Evolutionary conservation across 2,888 invertebrate species (phyloP), one percentile per base, ranked within the genome.

Genomic region (Lasioglossum lativentre): DNA sequence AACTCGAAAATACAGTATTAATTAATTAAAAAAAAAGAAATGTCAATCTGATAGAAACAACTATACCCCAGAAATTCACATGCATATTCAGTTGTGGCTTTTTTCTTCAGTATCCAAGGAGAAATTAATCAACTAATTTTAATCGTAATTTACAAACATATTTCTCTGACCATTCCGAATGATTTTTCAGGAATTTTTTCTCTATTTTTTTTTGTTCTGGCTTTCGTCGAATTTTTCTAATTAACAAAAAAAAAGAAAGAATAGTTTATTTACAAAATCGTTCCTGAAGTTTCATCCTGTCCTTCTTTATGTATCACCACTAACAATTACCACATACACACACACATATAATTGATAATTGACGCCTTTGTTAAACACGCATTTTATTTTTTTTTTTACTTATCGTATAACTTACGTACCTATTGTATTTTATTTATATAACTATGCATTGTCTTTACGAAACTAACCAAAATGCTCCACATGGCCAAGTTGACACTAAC

Each of bases 401-500:
- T 70, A 70, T 70, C 38, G 70, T 70, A 70, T 70, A 70, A 70
- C 70, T 68, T 70, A 40, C 38, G 70, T 94, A 94, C 94, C 92
- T 93, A 94, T 94, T 92, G 93, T 87, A 90, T 42, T 88, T 88
- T 80, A 91, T 84, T 63, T 88, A 93, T 94, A 94, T 94, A 92
- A 90, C 76, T 83, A 89, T 91, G 91, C 92, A 93, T 90, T 91
- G 92, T 91, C 85, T 92, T 92, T 93, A 93, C 91, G 68, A 87
- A 90, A 95, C 94, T 95, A 95, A 95, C 95, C 92, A 93, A 91
- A 92, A 94, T 94, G 94, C 94, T 95, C 94, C 94, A 95, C 95
- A 95, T 92, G 94, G 95, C 94, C 95, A 95, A 94, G 95, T 95
- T 95, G 95, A 94, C 94, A 94, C 95, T 95, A 95, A 95, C 94